phyloP scores from a whole-genome alignment of 2,888 invertebrate genomes.

The Nasonovia ribisnigri region DNA sequence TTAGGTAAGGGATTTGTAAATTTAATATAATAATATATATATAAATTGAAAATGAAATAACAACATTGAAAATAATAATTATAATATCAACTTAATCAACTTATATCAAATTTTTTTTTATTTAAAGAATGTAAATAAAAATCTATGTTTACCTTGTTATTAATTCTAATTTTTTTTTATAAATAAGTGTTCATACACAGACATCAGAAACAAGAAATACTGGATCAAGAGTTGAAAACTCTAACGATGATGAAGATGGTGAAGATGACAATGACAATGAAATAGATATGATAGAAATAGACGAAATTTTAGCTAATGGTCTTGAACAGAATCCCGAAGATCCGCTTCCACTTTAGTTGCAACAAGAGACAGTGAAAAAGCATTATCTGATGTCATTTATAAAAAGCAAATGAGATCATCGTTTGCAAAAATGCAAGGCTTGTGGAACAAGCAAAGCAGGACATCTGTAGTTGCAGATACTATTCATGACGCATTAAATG shows the following conservation, averaged over 20 bases:
- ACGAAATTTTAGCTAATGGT: not conserved
- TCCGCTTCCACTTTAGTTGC: not conserved
- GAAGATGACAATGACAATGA: not conserved
- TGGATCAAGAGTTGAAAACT: not conserved
- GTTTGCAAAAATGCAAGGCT: not conserved
- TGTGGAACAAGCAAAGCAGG: not conserved
- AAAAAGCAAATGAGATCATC: too few species aligned
- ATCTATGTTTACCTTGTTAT: slow-evolving; percentile 6
- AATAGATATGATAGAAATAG: not conserved
- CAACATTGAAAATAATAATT: not conserved
- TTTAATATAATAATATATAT: too few species aligned
- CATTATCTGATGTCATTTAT: too few species aligned
- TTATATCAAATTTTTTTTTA: not conserved
- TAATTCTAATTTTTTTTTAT: not conserved
- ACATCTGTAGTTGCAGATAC: not conserved
- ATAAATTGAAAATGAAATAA: not conserved
- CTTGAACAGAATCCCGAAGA: not conserved
- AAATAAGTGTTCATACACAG: not conserved
- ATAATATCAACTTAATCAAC: not conserved
- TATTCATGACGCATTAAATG: not conserved
- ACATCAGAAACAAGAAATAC: not conserved
- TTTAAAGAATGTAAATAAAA: slow-evolving; percentile 12
- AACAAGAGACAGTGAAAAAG: too few species aligned
- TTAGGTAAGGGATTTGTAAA: too few species aligned
- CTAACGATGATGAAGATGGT: not conserved